Evolutionary conservation across 1,140 invertebrate species (phyloP), one percentile per base, ranked within the genome.

Genomic region (Drosophila baimaii): DNA sequence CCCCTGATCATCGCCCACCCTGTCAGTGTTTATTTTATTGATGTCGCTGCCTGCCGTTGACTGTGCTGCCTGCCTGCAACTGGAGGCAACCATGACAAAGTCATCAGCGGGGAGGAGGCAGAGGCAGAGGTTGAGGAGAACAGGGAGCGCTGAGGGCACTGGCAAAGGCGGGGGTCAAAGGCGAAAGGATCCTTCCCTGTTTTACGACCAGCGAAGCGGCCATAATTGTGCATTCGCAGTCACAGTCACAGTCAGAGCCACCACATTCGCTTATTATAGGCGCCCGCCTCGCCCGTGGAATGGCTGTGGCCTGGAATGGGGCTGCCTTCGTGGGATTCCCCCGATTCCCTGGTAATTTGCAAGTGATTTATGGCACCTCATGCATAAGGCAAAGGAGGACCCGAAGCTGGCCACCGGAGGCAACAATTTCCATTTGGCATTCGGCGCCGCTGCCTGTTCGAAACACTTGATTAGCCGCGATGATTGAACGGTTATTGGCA

Each of bases 1-100:
- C 31, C 27, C 39, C 29, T 57, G 35, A 21, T 47, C 33, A 19
- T 29, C 39, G 17, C 37, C 44, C 46, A n/a, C 37, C 44, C 58
- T 89, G 84, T 66, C 84, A 84, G 77, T 84, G 80, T 88, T 88
- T 88, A 88, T 88, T 89, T 88, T 88, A 89, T 88, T 88, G 84
- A 89, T 84, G 84, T 78, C 79, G 66, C 75, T 72, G 55, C 68
- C 73, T 35, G 77, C 78, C 46, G 31, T 33, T 78, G 81, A 71
- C 73, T 62, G 12, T 10, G 31, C 66, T 61, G 56, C 62, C 29
- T 82, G 44, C 49, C 23, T 64, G 66, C 44, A 73, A 62, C 54
- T 59, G 56, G 56, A 75, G 72, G 80, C 35, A 66, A 61, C 64
- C 69, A 58, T 66, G 63, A 79, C 81, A 79, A 79, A 84, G 81